Percentiles rank a stretch among this genome's conserved stretches.
Evolutionary conservation across 2,797 vertebrate species (phyloP).

Genomic region (Trichosurus vulpecula): DNA sequence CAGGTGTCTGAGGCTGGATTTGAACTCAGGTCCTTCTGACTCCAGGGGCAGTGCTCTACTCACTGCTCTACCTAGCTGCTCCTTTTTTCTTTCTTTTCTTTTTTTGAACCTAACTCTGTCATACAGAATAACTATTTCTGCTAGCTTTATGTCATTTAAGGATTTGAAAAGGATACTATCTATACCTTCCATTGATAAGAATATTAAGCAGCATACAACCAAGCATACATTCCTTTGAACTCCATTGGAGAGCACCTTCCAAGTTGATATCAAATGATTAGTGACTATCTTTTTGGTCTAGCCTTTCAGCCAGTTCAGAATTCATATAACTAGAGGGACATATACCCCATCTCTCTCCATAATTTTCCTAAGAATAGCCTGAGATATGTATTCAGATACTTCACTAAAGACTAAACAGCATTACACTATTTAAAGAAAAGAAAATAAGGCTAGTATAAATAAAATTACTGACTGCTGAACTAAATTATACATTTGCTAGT

Average conservation of each 20-base stretch:
- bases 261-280: neutral
- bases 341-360: neutral
- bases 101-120: neutral
- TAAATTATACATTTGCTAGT: neutral
- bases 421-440: neutral
- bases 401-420: neutral
- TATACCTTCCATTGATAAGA: neutral
- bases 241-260: neutral
- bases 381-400: neutral
- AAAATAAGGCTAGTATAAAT: neutral
- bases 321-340: neutral
- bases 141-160: neutral
- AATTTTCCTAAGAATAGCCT: neutral
- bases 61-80: too few species aligned
- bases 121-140: neutral
- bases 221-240: neutral
- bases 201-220: neutral
- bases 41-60: too few species aligned
- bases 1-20: too few species aligned
- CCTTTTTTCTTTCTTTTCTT: too few species aligned
- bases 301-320: neutral
- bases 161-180: neutral
- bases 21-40: too few species aligned
- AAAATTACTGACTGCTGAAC: neutral
- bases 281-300: neutral